Percentiles rank a stretch among this genome's conserved stretches.
phyloP scores from a whole-genome alignment of 23 tunicate genomes.

The Corella eumyota region DNA sequence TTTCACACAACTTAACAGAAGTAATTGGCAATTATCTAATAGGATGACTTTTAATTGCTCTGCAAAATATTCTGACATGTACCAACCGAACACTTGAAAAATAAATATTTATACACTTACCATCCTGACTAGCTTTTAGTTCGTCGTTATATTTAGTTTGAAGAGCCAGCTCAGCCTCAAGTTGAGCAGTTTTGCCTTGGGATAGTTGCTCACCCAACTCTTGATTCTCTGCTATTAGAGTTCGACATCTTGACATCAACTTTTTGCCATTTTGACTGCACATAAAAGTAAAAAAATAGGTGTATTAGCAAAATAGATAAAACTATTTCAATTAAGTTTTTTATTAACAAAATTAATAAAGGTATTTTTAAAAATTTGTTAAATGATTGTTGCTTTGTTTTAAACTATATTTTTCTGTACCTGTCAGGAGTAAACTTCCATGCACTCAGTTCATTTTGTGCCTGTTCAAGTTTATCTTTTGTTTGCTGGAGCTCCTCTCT shows the following conservation, averaged over 20 bases:
- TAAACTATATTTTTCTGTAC: constrained; percentile 8
- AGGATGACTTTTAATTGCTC: too few species aligned
- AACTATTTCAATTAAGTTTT: neutral
- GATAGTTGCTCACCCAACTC: constrained; percentile 91
- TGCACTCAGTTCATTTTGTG: constrained; percentile 91
- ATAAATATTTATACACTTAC: too few species aligned
- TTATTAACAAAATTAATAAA: neutral
- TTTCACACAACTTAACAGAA: too few species aligned
- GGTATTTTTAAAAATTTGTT: neutral
- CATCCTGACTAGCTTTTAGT: constrained; percentile 84
- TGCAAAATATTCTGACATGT: too few species aligned
- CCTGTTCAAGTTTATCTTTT: constrained; percentile 91
- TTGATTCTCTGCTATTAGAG: constrained; percentile 90
- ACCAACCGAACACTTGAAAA: too few species aligned
- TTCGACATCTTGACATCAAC: constrained; percentile 88
- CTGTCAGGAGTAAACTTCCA: constrained; percentile 99
- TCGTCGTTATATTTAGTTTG: constrained; percentile 91
- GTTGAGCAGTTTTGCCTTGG: constrained; percentile 74
- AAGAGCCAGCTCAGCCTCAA: constrained; percentile 87
- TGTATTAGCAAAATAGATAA: neutral
- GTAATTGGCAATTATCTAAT: too few species aligned
- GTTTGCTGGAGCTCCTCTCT: constrained; percentile 78
- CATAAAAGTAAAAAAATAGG: neutral
- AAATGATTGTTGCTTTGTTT: neutral
- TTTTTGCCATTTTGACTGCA: constrained; percentile 93